Base-by-base conservation (phyloP, 2,797 vertebrate species). In the Octomys mimax region DNA sequence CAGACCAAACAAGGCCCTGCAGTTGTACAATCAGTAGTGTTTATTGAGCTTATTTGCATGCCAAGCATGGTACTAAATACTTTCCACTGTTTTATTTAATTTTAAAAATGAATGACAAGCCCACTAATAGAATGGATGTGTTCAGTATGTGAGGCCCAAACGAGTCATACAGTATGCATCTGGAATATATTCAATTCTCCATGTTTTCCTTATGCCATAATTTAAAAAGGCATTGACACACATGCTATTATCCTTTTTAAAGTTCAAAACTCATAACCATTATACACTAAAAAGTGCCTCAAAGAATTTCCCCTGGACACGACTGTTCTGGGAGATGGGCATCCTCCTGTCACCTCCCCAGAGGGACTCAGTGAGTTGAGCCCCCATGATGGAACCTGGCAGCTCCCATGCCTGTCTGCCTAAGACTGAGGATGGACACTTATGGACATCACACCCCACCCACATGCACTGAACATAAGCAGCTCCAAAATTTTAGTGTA, bases 191-290 rank as follows among this genome's bases (percentile, higher is more conserved):
- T 80, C 39, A 54, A 24, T 19, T 71, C 79, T 92, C 80, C 4
- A 0, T n/a, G 16, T 24, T 66, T 36, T 12, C 21, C 4, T n/a
- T 62, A 26, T 8, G 6, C 33, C 57, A 18, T n/a, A 21, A 33
- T 42, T 79, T 84, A 49, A 78, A 85, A 57, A 62, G 42, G 33
- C 16, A 46, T 6, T 42, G 46, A 75, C 14, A n/a, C 49, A 1
- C n/a, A 13, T 57, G 22, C 36, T 49, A 24, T 31, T 31, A 77
- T 21, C 57, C 36, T 77, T 75, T n/a, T 26, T 12, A 57, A 70
- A 88, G 62, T 70, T 95, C 28, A 59, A 80, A 36, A 90, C 54
- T 83, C 57, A 46, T 89, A 68, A 71, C 79, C 42, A 52, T n/a
- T 5, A 9, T 33, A 46, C 9, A 5, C 62, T 70, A 4, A 49